These are phyloP conservation scores for Caenorhabditis sp. DNA, from an alignment of 2,888 invertebrate genomes.

Conservation along the genomic window DNA sequence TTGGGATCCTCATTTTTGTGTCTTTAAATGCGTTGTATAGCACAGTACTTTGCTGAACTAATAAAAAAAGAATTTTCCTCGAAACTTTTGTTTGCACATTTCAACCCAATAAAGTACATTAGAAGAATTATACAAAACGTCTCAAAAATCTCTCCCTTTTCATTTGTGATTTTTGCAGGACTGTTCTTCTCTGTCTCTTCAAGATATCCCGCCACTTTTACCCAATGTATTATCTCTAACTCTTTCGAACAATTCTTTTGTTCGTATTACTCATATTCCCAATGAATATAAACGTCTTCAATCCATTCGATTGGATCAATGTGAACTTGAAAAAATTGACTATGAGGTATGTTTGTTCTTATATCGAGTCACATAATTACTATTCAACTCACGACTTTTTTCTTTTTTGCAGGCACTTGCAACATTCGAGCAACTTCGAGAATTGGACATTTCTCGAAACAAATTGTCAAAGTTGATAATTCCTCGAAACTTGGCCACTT, in stretches of 20 bases:
- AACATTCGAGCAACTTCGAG: constrained; percentile 36
- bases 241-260: constrained; percentile 41
- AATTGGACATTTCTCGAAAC: constrained; percentile 34
- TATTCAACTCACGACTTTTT: no score
- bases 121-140: background rate
- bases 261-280: constrained; percentile 30
- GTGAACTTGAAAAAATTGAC: constrained; percentile 38
- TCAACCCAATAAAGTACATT: no score
- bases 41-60: no score
- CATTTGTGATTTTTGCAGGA: constrained; percentile 21
- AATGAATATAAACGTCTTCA: constrained; percentile 36
- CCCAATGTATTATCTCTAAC: constrained; percentile 39
- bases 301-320: constrained; percentile 41
- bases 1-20: no score
- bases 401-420: constrained; percentile 29
- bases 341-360: constrained; percentile 24
- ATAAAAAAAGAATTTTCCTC: no score
- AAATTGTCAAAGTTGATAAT: constrained; percentile 27
- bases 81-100: no score
- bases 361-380: no score
- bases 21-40: no score
- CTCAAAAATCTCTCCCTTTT: background rate
- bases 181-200: constrained; percentile 25
- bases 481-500: constrained; percentile 29
- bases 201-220: constrained; percentile 29